Conservation (phyloP, 2,113 vertebrate species). For the Heterocephalus glaber region DNA sequence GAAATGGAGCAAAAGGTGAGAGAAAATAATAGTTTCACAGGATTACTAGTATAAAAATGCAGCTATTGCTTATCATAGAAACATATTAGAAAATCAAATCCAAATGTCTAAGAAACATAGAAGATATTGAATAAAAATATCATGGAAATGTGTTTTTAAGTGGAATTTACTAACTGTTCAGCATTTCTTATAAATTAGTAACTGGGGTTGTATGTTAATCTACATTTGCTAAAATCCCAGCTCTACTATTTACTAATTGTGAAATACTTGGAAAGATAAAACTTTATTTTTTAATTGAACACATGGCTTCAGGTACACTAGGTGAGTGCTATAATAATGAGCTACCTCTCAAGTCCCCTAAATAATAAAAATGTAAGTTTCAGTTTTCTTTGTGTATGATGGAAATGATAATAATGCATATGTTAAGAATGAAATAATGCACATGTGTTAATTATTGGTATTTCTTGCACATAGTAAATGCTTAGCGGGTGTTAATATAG, state of each 20-base stretch:
- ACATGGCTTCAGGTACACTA: background rate
- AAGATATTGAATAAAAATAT: background rate
- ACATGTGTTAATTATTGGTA: background rate
- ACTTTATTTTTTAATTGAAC: background rate
- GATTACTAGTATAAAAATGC: background rate
- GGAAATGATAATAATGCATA: background rate
- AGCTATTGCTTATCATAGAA: background rate
- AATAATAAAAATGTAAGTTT: background rate
- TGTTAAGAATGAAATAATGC: background rate
- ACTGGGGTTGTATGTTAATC: background rate
- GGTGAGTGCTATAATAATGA: background rate
- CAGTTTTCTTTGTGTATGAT: background rate
- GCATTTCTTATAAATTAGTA: background rate
- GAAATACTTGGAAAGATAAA: background rate
- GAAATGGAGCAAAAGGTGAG: background rate
- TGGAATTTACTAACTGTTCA: background rate
- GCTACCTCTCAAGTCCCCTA: background rate
- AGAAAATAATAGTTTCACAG: constrained; percentile 48
- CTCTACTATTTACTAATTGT: background rate
- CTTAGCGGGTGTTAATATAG: background rate
- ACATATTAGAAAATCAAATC: constrained; percentile 21
- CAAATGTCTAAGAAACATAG: background rate
- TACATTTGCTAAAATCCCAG: background rate
- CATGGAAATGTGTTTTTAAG: background rate
- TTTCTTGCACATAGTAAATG: background rate